These are phyloP conservation scores for Rhaphigaster nebulosa DNA, from an alignment of 2,888 invertebrate species.

Conservation along the genomic window DNA sequence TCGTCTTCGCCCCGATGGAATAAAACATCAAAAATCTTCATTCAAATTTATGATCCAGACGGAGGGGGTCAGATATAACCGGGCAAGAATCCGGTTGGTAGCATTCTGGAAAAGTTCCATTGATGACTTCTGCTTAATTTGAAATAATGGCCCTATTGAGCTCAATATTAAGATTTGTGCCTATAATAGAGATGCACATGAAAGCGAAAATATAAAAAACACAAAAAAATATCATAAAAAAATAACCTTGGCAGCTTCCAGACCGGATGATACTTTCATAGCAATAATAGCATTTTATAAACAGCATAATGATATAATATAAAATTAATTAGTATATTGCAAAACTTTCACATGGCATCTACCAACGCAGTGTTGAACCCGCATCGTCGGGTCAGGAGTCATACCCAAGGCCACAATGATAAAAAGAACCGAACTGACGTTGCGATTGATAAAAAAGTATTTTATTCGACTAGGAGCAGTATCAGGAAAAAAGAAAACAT, in stretches of 20 bases:
- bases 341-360: not conserved
- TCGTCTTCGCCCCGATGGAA: not conserved
- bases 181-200: no score
- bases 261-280: no score
- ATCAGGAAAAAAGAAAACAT: not conserved
- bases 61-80: not conserved
- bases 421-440: not conserved
- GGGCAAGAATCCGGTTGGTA: not conserved
- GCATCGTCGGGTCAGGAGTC: not conserved
- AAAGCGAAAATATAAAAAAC: no score
- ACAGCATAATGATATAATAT: not conserved
- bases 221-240: no score
- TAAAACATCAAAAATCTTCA: not conserved
- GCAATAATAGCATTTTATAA: no score
- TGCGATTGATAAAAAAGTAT: not conserved
- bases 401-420: not conserved
- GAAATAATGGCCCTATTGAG: no score
- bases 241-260: no score
- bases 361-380: not conserved
- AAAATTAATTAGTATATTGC: not conserved
- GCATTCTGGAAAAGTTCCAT: not conserved
- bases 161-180: no score
- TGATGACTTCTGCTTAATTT: not conserved
- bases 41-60: not conserved
- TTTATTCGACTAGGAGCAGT: not conserved